Evolutionary conservation across 2,113 vertebrate genomes (phyloP).

Genomic region (Labrus mixtus): DNA sequence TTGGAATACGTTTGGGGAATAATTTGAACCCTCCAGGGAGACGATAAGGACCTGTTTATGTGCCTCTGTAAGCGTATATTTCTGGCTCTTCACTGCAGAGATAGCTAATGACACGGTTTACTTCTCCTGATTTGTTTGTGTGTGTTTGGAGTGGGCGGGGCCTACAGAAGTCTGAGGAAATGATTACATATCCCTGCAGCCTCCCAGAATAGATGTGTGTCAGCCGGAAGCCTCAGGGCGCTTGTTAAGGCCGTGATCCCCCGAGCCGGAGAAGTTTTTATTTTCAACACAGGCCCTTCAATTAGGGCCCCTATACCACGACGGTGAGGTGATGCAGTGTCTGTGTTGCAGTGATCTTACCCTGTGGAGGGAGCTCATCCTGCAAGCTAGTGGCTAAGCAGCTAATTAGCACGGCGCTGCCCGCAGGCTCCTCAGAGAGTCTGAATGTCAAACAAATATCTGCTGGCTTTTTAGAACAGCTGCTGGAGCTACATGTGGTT

Average conservation of each 20-base stretch:
- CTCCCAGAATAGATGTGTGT: constrained; percentile 57
- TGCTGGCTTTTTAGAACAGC: constrained; percentile 11
- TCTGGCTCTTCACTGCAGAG: neutral
- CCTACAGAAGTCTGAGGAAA: constrained; percentile 18
- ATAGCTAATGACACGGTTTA: constrained; percentile 48
- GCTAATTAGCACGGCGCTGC: constrained; percentile 44
- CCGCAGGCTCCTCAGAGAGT: neutral
- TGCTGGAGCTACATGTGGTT: neutral
- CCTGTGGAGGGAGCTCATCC: constrained; percentile 18
- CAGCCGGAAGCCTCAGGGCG: constrained; percentile 35
- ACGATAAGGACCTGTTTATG: constrained; percentile 22
- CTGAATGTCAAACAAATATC: constrained; percentile 32
- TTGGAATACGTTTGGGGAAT: constrained; percentile 31
- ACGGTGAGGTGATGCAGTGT: constrained; percentile 33
- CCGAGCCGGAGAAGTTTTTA: constrained; percentile 33
- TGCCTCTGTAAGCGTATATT: neutral
- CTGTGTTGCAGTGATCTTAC: constrained; percentile 6
- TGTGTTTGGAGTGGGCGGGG: constrained; percentile 44
- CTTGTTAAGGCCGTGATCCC: constrained; percentile 46
- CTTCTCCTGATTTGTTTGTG: constrained; percentile 59
- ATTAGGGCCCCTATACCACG: constrained; percentile 24
- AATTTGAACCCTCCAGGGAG: constrained; percentile 32
- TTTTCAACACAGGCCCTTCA: constrained; percentile 14
- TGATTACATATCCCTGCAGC: constrained; percentile 52
- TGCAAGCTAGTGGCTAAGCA: constrained; percentile 22